These are phyloP conservation scores for Elegia similella DNA, from an alignment of 2,888 invertebrate genomes.

Conservation along the genomic window DNA sequence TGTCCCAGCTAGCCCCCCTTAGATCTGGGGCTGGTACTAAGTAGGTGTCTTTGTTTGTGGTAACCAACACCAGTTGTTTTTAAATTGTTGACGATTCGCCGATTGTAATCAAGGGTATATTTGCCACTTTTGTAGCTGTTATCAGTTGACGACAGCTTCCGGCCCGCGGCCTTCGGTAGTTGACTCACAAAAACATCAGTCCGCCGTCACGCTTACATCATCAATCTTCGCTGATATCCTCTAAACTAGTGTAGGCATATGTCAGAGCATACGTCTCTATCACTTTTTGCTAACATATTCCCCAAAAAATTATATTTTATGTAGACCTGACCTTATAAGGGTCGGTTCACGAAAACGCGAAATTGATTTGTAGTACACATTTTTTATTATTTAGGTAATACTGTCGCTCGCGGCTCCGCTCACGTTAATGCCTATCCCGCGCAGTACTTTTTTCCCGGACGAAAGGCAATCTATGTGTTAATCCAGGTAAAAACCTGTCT, in stretches of 20 bases:
- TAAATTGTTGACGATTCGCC: background rate
- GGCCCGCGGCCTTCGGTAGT: slow-evolving; percentile 52
- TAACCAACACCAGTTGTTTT: background rate
- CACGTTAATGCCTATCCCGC: no score
- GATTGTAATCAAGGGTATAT: background rate
- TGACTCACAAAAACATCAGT: slow-evolving; percentile 51
- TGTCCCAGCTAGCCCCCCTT: no score
- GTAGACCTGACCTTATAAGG: background rate
- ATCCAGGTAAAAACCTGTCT: no score
- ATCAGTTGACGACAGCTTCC: slow-evolving; percentile 60
- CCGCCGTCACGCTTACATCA: slow-evolving; percentile 48
- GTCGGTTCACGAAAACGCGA: no score
- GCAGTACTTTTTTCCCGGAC: no score
- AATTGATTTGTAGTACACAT: no score
- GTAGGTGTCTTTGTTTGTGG: background rate
- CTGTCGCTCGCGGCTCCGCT: no score
- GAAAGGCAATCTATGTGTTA: no score
- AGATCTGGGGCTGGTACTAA: no score
- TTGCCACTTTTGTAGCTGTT: slow-evolving; percentile 34
- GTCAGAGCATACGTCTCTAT: no score
- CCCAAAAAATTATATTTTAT: background rate
- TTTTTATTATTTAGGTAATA: no score
- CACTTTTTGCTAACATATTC: background rate
- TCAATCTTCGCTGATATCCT: slow-evolving; percentile 34
- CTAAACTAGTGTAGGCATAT: background rate